These are phyloP conservation scores for Crepidodera aurea DNA, from an alignment of 2,888 invertebrate genomes.

Conservation along the genomic window DNA sequence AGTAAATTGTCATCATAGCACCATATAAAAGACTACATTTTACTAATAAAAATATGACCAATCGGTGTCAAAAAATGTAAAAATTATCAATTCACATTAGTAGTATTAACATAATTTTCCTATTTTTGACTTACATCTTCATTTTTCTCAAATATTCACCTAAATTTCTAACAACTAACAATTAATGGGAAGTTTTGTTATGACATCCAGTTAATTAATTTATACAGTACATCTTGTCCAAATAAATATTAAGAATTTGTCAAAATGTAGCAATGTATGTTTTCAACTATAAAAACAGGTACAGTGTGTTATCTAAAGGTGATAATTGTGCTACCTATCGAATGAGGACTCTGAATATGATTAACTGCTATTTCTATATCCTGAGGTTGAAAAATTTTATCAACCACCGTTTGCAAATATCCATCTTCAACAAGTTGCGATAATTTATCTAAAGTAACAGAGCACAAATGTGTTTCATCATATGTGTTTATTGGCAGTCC, in stretches of 20 bases:
- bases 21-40: neutral
- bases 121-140: neutral
- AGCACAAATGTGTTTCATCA: slow-evolving; percentile 58
- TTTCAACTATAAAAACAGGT: neutral
- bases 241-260: too few species aligned
- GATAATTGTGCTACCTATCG: slow-evolving; percentile 59
- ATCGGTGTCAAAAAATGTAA: too few species aligned
- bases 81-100: too few species aligned
- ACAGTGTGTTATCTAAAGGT: slow-evolving; percentile 55
- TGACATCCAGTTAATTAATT: too few species aligned
- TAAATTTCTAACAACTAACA: neutral
- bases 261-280: too few species aligned
- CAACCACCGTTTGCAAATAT: slow-evolving; percentile 67
- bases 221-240: too few species aligned
- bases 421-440: slow-evolving; percentile 64
- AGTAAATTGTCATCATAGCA: slow-evolving; percentile 4
- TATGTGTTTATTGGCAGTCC: slow-evolving; percentile 53
- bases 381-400: slow-evolving; percentile 61
- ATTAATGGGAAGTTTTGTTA: too few species aligned
- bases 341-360: slow-evolving; percentile 55
- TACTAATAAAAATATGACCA: too few species aligned
- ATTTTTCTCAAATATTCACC: neutral
- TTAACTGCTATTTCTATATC: slow-evolving; percentile 58
- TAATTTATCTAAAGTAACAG: slow-evolving; percentile 55
- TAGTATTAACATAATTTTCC: neutral